Conservation (phyloP, 2,797 vertebrate genomes). For the Aphelocoma californica region DNA sequence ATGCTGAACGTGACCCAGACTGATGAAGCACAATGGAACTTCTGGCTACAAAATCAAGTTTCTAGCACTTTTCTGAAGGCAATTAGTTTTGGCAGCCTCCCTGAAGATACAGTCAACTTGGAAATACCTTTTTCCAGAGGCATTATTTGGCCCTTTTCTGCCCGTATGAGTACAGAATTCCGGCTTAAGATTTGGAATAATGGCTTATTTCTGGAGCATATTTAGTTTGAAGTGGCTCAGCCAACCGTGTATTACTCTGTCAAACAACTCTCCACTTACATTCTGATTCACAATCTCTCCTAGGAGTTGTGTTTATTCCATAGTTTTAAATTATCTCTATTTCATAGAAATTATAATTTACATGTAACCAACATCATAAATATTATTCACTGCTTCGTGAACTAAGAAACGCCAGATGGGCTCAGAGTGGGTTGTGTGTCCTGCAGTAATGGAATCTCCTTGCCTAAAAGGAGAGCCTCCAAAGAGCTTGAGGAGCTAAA, state of each 20-base stretch:
- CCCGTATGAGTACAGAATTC: background rate
- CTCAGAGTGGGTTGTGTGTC: background rate
- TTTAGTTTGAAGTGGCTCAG: background rate
- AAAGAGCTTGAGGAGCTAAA: background rate
- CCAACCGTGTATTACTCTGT: background rate
- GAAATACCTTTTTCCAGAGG: background rate
- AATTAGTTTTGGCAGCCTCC: background rate
- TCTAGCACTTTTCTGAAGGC: background rate
- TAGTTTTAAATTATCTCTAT: background rate
- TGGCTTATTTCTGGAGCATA: background rate
- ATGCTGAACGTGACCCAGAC: conserved; percentile 15
- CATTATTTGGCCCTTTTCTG: background rate
- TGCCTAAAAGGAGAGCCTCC: background rate
- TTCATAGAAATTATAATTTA: background rate
- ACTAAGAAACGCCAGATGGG: background rate
- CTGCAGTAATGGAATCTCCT: background rate
- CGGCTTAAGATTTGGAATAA: background rate
- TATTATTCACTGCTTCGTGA: background rate
- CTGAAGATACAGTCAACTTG: background rate
- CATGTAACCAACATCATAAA: background rate
- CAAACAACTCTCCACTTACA: background rate
- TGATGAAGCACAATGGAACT: conserved; percentile 25
- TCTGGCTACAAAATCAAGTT: background rate
- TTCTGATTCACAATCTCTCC: background rate
- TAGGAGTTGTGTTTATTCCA: background rate